A percentile compares a stretch with the other conserved stretches of the same genome.
Conservation (phyloP, 2,113 vertebrate species). For the Sclerurus mexicanus region DNA sequence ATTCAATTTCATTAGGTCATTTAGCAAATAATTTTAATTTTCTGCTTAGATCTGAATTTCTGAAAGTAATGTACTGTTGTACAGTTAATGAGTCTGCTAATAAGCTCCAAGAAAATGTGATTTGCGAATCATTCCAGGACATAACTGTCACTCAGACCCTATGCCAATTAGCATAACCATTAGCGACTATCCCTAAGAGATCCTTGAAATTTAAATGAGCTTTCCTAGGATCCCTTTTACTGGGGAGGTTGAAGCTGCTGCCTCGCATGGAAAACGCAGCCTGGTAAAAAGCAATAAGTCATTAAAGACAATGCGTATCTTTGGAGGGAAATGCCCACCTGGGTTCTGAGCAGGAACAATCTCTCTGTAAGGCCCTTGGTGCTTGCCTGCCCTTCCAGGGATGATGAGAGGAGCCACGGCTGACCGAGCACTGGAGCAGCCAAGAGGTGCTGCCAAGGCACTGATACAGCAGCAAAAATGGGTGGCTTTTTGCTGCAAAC, state of each 20-base stretch:
- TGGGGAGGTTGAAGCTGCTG: not conserved
- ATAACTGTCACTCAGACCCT: conserved; percentile 76
- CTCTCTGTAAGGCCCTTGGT: not conserved
- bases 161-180: conserved; percentile 70
- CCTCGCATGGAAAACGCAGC: not conserved
- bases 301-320: conserved; percentile 4
- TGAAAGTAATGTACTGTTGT: conserved; percentile 80
- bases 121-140: conserved; percentile 74
- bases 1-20: conserved; percentile 80
- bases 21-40: conserved; percentile 85
- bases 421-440: not conserved
- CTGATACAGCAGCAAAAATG: not conserved
- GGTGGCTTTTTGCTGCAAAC: not conserved
- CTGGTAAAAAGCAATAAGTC: conserved; percentile 13
- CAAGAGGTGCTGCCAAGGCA: not conserved
- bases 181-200: conserved; percentile 66
- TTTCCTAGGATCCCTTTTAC: conserved; percentile 54
- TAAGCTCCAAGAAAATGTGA: conserved; percentile 77
- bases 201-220: conserved; percentile 71
- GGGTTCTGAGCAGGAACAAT: not conserved
- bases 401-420: not conserved
- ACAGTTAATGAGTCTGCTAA: conserved; percentile 79
- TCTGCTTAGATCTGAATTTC: conserved; percentile 83
- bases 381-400: not conserved
- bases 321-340: not conserved